A percentile compares a stretch with the other conserved stretches of the same genome.
phyloP scores from a whole-genome alignment of 2,113 vertebrate genomes.

The Sprattus sprattus region DNA sequence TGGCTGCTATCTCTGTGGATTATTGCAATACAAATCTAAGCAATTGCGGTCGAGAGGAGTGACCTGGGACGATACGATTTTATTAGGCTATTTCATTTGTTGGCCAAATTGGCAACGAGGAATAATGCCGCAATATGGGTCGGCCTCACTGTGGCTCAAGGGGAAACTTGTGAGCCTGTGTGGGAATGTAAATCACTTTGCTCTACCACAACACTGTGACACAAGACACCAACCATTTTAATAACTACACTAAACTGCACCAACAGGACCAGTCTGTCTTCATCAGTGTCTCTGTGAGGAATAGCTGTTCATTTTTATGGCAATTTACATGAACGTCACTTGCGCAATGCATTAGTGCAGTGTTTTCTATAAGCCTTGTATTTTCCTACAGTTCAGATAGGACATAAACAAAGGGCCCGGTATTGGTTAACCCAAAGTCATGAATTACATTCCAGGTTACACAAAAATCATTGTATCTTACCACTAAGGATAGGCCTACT shows the following conservation, averaged over 20 bases:
- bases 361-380: too few species aligned
- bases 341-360: neutral
- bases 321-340: neutral
- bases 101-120: neutral
- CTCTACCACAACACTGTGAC: neutral
- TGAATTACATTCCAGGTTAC: too few species aligned
- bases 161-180: neutral
- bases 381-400: too few species aligned
- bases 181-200: neutral
- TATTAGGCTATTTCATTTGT: constrained; percentile 8
- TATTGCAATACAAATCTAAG: neutral
- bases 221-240: neutral
- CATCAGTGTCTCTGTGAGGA: neutral
- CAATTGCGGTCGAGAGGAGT: neutral
- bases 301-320: neutral
- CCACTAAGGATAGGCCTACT: too few species aligned
- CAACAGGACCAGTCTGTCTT: neutral
- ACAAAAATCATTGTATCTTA: too few species aligned
- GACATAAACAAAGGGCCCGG: too few species aligned
- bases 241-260: neutral
- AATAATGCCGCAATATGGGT: neutral
- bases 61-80: neutral
- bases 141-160: neutral
- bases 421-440: too few species aligned
- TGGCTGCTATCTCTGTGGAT: neutral